phyloP scores from a whole-genome alignment of 2,797 vertebrate genomes.

The Hydrolagus colliei region DNA sequence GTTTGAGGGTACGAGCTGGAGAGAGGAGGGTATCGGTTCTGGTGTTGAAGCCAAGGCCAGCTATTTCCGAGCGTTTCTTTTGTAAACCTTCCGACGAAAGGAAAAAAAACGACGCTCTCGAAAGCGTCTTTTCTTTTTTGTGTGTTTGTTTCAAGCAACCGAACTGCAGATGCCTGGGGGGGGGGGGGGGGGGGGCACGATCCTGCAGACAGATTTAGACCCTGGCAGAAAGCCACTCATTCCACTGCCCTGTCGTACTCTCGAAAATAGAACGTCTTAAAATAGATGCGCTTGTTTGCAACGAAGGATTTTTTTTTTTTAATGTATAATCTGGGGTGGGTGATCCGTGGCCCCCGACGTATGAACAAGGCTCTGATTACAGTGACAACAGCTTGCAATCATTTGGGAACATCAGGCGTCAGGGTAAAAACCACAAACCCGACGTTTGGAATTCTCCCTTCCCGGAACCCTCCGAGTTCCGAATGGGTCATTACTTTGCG shows the following conservation, averaged over 20 bases:
- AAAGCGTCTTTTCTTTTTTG: background rate
- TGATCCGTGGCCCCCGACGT: background rate
- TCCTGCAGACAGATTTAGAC: constrained; percentile 11
- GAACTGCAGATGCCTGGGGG: background rate
- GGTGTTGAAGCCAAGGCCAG: too few relatives aligned
- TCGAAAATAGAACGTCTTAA: constrained; percentile 22
- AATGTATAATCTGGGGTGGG: constrained; percentile 1
- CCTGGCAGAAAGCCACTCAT: background rate
- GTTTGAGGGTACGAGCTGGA: too few relatives aligned
- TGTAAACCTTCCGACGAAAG: too few relatives aligned
- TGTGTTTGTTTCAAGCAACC: background rate
- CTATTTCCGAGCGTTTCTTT: too few relatives aligned
- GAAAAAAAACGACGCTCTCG: too few relatives aligned
- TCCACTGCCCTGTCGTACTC: background rate
- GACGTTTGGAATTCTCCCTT: background rate
- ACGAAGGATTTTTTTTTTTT: background rate
- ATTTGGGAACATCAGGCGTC: background rate
- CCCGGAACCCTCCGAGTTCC: background rate
- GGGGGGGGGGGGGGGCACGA: background rate
- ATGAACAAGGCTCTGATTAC: background rate
- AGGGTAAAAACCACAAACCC: background rate
- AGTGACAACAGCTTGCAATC: constrained; percentile 5
- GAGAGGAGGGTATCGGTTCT: too few relatives aligned
- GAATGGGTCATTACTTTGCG: background rate
- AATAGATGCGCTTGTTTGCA: constrained; percentile 18